A percentile compares a stretch with the other conserved stretches of the same genome.
These are phyloP conservation scores for Polymixis lichenea DNA, from an alignment of 2,888 invertebrate genomes.

Conservation along the genomic window DNA sequence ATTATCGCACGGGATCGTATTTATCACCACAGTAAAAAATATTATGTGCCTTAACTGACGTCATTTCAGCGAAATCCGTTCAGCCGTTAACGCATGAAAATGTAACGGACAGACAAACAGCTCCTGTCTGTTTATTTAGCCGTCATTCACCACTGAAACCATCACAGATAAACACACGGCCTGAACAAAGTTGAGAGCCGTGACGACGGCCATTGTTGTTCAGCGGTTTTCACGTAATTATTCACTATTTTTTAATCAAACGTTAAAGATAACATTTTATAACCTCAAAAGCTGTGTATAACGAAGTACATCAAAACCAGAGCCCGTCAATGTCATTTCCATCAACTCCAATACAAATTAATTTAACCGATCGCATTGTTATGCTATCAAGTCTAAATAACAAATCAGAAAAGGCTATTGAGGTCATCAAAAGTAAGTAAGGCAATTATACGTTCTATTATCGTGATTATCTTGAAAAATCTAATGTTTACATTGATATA, in stretches of 20 bases:
- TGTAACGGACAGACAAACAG: not conserved
- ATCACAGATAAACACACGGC: not conserved
- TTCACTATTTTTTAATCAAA: not conserved
- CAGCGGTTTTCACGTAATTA: not conserved
- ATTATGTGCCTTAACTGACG: not conserved
- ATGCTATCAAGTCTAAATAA: constrained; percentile 24
- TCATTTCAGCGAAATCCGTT: too few species aligned
- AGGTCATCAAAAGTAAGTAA: constrained; percentile 34
- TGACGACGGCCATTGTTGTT: not conserved
- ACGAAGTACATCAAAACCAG: not conserved
- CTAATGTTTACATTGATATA: not conserved
- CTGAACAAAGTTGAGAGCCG: constrained; percentile 2
- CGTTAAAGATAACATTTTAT: not conserved
- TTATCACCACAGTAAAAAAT: not conserved
- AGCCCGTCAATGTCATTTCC: constrained; percentile 42
- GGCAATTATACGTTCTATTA: constrained; percentile 25
- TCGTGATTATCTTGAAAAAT: constrained; percentile 5
- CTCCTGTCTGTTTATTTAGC: not conserved
- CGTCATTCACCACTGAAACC: not conserved
- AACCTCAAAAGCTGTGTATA: not conserved
- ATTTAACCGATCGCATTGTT: constrained; percentile 21
- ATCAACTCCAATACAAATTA: constrained; percentile 45
- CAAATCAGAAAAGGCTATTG: constrained; percentile 40
- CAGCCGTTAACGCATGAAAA: not conserved
- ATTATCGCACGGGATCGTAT: not conserved